Base-by-base conservation (phyloP, 1,140 invertebrate genomes). In the Tenebrio molitor region DNA sequence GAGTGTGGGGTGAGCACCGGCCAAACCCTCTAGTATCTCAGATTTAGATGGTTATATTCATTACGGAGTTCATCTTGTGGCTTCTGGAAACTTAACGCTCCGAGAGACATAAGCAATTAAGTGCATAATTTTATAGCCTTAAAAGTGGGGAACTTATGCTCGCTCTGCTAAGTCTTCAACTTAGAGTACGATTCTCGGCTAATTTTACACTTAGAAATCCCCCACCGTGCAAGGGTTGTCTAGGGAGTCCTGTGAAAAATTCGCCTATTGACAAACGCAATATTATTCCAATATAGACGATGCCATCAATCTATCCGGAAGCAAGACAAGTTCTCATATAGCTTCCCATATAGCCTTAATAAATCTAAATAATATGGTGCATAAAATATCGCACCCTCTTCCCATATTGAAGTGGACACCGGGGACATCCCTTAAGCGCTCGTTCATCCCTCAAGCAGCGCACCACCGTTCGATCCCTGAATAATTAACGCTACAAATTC, bases 91-190 rank as follows among this genome's bases (percentile, higher is more conserved):
- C 72, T 77, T 77, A 77, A 77, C 76, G 76, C 76, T 75, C 74
- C 73, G 68, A 46, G 68, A 77, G 74, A 75, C 76, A 75, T 72
- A 75, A 70, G 76, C 74, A 77, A 77, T 77, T 77, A 77, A 70
- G 46, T 75, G 76, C 74, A 77, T 77, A 77, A 77, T 77, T 77
- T 77, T 77, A 77, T 75, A 67, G 76, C 53, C 63, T 66, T 62
- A 64, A 74, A 76, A 73, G 71, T 76, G 74, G 74, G 71, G 65
- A 68, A 68, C 65, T 68, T 68, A 68, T 68, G 65, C 44, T 68
- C 25, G 65, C 65, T 68, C 42, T 42, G 36, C 42, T 41, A 50
- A 44, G 14, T 36, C 19, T n/a, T 46, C 25, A 41, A 29, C 65
- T 42, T 41, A 19, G 17, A 23, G 12, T 15, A 50, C 21, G 46